phyloP scores from a whole-genome alignment of 2,113 vertebrate genomes.

The Haliaeetus leucogaster region DNA sequence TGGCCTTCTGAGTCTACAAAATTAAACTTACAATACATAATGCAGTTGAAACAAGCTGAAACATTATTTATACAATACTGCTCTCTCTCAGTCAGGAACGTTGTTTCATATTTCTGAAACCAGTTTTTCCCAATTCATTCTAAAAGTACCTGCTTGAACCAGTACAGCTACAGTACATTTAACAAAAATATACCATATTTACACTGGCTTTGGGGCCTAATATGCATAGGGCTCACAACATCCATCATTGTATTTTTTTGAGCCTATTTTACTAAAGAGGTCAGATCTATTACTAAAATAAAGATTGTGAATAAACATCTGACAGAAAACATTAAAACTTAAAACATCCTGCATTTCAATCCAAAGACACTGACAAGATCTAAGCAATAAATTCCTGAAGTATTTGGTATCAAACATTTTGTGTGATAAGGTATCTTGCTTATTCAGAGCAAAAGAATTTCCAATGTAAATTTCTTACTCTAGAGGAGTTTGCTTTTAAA shows the following conservation, averaged over 20 bases:
- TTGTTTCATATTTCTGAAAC: neutral
- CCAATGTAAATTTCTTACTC: neutral
- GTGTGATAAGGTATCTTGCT: neutral
- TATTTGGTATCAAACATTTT: neutral
- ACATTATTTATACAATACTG: neutral
- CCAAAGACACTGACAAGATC: neutral
- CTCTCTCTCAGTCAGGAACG: neutral
- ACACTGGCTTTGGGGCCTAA: neutral
- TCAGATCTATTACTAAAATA: neutral
- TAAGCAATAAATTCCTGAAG: neutral
- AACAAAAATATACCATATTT: neutral
- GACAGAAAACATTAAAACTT: neutral
- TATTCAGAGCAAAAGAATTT: neutral
- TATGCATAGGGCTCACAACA: rapidly evolving
- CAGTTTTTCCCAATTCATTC: neutral
- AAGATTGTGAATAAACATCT: neutral
- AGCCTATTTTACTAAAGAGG: neutral
- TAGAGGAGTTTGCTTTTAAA: neutral
- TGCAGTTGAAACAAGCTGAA: neutral
- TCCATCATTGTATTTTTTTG: rapidly evolving
- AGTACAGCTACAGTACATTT: neutral
- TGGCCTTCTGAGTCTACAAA: neutral
- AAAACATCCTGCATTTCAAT: neutral
- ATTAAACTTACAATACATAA: neutral
- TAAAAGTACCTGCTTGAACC: neutral